Evolutionary conservation across 2,888 invertebrate genomes (phyloP), one percentile per base, ranked within the genome.

Genomic region (Candidula unifasciata): DNA sequence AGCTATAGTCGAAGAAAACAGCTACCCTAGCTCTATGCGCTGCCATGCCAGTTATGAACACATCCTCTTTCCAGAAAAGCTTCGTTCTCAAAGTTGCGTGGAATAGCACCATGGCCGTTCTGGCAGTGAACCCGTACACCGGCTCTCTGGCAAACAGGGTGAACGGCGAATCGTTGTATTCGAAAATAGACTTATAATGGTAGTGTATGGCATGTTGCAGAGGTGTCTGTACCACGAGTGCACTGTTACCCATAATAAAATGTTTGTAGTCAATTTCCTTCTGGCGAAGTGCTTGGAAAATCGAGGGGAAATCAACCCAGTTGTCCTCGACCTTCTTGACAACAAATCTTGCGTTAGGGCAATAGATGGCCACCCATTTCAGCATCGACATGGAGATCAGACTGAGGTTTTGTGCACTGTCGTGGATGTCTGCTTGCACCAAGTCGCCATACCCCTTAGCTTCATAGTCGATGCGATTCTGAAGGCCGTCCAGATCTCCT

Each of bases 11-110:
- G 52, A 82, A 82, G 33, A 82, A 82, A 21, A 82, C 82, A 0
- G 82, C 77, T 33, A 82, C 54, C 6, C 54, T 68, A 3, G 77
- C 82, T 66, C n/a, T 76, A 2, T 68, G 30, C 24, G 82, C 77
- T 54, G 77, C 76, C 16, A 82, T 76, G 21, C 82, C 82, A 68
- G 77, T 82, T 24, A 82, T 77, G 57, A 77, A 82, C 13, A 82
- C 82, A 64, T 82, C 77, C 27, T 82, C 82, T 18, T 66, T 27
- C 82, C 77, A 77, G 30, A 82, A 82, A 3, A 76, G 18, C 52
- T 66, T 68, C 0, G 82, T 77, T 66, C 82, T 60, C 68, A 82
- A 54, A 13, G 76, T 30, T 13, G 33, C 68, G 6, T 82, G 30
- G 60, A 68, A 82, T 35, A 82, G 33, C 33, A 76, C 1, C 54